Percentiles rank a stretch among this genome's conserved stretches.
These are phyloP conservation scores for Drosophila ogumai DNA, from an alignment of 1,140 invertebrate genomes.

Conservation along the genomic window DNA sequence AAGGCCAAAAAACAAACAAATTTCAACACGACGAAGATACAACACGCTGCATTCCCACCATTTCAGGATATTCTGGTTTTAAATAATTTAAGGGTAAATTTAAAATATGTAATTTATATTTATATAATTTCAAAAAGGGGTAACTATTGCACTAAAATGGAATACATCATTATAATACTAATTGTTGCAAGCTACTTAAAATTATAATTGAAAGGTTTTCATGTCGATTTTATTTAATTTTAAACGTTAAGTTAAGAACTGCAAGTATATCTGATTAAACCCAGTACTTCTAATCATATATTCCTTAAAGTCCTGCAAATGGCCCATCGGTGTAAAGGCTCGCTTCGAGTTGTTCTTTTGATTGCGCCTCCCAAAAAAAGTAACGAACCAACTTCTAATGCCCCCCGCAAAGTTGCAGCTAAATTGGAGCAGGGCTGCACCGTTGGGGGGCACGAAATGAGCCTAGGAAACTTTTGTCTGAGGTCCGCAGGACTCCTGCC, in stretches of 20 bases:
- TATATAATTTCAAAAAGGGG: background rate
- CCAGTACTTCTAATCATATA: background rate
- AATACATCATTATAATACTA: background rate
- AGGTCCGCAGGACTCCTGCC: conserved; percentile 13
- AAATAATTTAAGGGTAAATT: background rate
- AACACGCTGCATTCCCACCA: conserved; percentile 8
- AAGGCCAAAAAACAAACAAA: conserved; percentile 21
- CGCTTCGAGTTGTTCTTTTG: conserved; percentile 5
- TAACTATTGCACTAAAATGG: background rate
- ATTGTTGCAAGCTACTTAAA: background rate
- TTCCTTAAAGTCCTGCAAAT: background rate
- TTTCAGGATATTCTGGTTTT: background rate
- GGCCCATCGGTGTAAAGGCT: background rate
- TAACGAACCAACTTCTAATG: conserved; percentile 12
- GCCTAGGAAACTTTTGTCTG: conserved; percentile 38
- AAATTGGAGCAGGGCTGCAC: conserved; percentile 16
- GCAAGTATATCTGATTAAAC: too few relatives aligned
- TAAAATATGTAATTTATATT: too few relatives aligned
- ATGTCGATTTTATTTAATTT: background rate
- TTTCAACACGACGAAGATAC: conserved; percentile 4
- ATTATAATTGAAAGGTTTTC: background rate
- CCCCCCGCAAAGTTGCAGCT: conserved; percentile 25
- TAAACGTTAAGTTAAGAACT: background rate
- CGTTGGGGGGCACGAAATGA: conserved; percentile 34
- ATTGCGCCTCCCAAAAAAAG: conserved; percentile 4